A percentile compares a stretch with the other conserved stretches of the same genome.
Conservation (phyloP, 2,113 vertebrate species). For the Poecile atricapillus region DNA sequence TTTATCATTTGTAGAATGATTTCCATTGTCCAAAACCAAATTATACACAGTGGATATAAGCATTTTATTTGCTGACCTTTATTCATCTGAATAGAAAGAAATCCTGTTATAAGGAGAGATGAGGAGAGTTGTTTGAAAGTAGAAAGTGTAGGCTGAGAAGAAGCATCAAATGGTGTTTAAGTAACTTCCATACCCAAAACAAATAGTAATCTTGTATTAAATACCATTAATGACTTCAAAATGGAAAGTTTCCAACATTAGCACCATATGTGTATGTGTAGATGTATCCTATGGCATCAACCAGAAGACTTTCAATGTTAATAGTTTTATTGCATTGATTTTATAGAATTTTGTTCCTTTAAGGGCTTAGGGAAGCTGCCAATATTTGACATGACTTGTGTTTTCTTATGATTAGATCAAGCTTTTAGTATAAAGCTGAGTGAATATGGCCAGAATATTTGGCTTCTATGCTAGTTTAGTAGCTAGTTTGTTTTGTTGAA, state of each 20-base stretch:
- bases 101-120: background rate
- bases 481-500: background rate
- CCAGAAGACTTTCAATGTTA: background rate
- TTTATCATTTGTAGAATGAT: too few species aligned
- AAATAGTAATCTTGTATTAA: background rate
- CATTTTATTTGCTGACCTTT: background rate
- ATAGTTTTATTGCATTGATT: background rate
- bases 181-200: background rate
- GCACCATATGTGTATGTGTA: fast-evolving
- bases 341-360: background rate
- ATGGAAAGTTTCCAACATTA: background rate
- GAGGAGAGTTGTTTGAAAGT: background rate
- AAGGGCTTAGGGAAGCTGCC: background rate
- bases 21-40: background rate
- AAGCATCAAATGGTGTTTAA: background rate
- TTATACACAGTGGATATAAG: background rate
- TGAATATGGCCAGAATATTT: background rate
- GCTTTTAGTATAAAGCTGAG: background rate
- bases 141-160: background rate
- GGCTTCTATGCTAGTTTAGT: background rate
- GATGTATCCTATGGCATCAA: background rate
- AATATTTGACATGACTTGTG: background rate
- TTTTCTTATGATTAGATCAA: background rate
- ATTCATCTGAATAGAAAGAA: background rate
- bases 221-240: background rate